Evolutionary conservation across 2,888 invertebrate species (phyloP).

Genomic region (Pomacea canaliculata): DNA sequence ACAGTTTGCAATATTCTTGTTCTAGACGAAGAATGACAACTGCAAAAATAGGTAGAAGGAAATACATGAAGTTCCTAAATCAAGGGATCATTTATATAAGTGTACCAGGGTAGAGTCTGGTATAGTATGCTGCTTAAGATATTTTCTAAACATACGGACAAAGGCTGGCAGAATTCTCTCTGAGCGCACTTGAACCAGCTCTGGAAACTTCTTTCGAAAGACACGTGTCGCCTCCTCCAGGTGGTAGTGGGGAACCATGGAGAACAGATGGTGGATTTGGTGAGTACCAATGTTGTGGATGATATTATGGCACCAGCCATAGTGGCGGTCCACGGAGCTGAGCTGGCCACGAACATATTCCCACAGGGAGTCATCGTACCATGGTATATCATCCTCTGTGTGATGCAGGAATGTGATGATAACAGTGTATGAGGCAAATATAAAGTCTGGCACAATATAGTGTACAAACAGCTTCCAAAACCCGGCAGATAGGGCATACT

Average conservation of each 20-base stretch:
- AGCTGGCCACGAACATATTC: slow-evolving; percentile 66
- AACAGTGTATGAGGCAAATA: slow-evolving; percentile 62
- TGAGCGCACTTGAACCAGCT: slow-evolving; percentile 53
- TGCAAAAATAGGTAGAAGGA: too few species aligned
- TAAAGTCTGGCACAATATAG: slow-evolving; percentile 57
- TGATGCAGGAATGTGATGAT: slow-evolving; percentile 67
- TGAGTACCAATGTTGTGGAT: slow-evolving; percentile 65
- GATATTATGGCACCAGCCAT: slow-evolving; percentile 62
- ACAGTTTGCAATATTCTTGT: too few species aligned
- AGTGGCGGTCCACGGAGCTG: slow-evolving; percentile 64
- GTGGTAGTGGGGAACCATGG: slow-evolving; percentile 65
- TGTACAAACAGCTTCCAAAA: slow-evolving; percentile 46
- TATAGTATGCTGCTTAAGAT: slow-evolving; percentile 42
- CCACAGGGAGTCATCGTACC: slow-evolving; percentile 63
- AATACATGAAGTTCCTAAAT: too few species aligned
- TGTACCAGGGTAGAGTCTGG: slow-evolving; percentile 41
- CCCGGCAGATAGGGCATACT: slow-evolving; percentile 46
- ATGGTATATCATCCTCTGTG: slow-evolving; percentile 62
- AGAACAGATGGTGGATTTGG: slow-evolving; percentile 66
- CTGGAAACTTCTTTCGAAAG: slow-evolving; percentile 59
- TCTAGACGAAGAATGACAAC: too few species aligned
- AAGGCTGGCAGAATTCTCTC: slow-evolving; percentile 61
- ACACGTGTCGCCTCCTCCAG: slow-evolving; percentile 61
- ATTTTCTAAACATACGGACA: slow-evolving; percentile 59
- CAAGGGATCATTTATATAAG: slow-evolving; percentile 40